These are phyloP conservation scores for Alaudala cheleensis DNA, from an alignment of 2,113 vertebrate species.

Conservation along the genomic window DNA sequence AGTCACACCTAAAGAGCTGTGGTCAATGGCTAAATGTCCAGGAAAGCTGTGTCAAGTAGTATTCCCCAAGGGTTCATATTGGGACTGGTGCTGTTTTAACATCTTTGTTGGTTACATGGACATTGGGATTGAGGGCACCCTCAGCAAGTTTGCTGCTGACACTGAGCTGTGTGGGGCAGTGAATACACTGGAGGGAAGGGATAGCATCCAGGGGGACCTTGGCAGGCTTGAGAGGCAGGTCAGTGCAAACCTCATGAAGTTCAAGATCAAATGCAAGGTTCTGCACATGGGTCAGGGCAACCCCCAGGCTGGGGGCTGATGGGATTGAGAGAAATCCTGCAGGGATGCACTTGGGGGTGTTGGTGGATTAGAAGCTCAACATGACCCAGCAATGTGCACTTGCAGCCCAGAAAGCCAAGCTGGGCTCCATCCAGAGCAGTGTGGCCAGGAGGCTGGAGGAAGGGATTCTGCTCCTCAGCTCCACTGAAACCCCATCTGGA, in stretches of 20 bases:
- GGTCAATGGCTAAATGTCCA: neutral
- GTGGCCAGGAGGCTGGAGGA: neutral
- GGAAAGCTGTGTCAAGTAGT: neutral
- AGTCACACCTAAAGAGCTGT: neutral
- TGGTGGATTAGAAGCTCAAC: neutral
- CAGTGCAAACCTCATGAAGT: neutral
- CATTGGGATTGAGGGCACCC: neutral
- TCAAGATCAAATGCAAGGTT: neutral
- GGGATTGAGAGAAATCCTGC: neutral
- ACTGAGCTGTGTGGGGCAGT: neutral
- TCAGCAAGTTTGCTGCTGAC: neutral
- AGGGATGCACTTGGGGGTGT: neutral
- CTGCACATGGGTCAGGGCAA: neutral
- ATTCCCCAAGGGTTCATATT: neutral
- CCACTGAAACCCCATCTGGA: neutral
- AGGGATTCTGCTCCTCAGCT: neutral
- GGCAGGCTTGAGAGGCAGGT: neutral
- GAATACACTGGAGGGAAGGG: neutral
- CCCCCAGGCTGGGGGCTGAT: neutral
- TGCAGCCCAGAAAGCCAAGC: neutral
- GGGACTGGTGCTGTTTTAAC: neutral
- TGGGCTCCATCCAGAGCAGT: neutral
- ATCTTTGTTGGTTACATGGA: neutral
- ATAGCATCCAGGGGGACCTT: neutral
- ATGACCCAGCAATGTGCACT: neutral